Conservation (phyloP, 2,113 vertebrate genomes). For the Oryctolagus cuniculus region mOryCun1.1 NC_091436.1:133612001-133612500, state of each 20-base stretch:
- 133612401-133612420: constrained; percentile 13
- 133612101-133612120: neutral
- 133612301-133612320: neutral
- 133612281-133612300: neutral
- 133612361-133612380: neutral
- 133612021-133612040: neutral
- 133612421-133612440: neutral
- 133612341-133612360: neutral
- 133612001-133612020: neutral
- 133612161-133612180: neutral
- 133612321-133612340: neutral
- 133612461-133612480: neutral
- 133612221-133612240: neutral
- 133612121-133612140: neutral
- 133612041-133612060: neutral
- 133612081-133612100: neutral
- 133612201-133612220: neutral
- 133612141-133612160: neutral
- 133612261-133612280: neutral
- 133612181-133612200: neutral
- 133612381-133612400: neutral
- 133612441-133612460: neutral
- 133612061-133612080: too few relatives aligned
- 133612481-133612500: neutral
- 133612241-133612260: constrained; percentile 3